Percentiles rank a stretch among this genome's conserved stretches.
phyloP scores from a whole-genome alignment of 2,797 vertebrate species.

The Leuciscus waleckii region DNA sequence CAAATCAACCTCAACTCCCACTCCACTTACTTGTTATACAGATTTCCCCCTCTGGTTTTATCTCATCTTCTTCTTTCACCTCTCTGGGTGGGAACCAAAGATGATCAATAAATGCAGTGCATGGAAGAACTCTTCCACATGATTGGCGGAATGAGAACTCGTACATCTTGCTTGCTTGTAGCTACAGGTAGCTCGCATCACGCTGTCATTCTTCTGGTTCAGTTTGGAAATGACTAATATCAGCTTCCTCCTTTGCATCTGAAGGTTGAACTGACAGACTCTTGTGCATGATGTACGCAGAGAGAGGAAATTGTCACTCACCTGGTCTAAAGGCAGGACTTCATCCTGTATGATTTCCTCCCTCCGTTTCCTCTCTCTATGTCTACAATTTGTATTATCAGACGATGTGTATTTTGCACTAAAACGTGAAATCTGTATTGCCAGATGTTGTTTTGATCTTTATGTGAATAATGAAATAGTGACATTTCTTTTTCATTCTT shows the following conservation, averaged over 20 bases:
- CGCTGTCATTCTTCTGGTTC: slow-evolving; percentile 21
- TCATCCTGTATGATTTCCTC: too few relatives aligned
- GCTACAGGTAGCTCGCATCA: slow-evolving; percentile 13
- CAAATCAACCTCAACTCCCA: slow-evolving; percentile 1
- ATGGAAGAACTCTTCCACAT: not conserved
- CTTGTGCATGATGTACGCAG: not conserved
- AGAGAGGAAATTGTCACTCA: too few relatives aligned
- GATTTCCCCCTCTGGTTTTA: slow-evolving; percentile 6
- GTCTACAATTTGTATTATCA: too few relatives aligned
- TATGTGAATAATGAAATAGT: not conserved
- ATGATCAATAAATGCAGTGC: slow-evolving; percentile 25
- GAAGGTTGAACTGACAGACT: slow-evolving; percentile 25
- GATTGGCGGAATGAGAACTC: slow-evolving; percentile 34
- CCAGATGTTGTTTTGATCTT: not conserved
- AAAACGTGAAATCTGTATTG: not conserved
- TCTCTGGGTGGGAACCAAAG: slow-evolving; percentile 24
- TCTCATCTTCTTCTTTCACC: slow-evolving; percentile 19
- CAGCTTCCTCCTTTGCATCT: slow-evolving; percentile 2
- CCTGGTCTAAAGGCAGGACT: too few relatives aligned
- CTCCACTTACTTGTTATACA: not conserved
- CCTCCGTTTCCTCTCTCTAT: too few relatives aligned
- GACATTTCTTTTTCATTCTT: not conserved
- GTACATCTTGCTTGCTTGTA: slow-evolving; percentile 11
- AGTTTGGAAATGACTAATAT: slow-evolving; percentile 3
- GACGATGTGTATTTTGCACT: too few relatives aligned